These are phyloP conservation scores for Ptycholaimellus sp. DNA, from an alignment of 2,888 invertebrate genomes.

Conservation along the genomic window DNA sequence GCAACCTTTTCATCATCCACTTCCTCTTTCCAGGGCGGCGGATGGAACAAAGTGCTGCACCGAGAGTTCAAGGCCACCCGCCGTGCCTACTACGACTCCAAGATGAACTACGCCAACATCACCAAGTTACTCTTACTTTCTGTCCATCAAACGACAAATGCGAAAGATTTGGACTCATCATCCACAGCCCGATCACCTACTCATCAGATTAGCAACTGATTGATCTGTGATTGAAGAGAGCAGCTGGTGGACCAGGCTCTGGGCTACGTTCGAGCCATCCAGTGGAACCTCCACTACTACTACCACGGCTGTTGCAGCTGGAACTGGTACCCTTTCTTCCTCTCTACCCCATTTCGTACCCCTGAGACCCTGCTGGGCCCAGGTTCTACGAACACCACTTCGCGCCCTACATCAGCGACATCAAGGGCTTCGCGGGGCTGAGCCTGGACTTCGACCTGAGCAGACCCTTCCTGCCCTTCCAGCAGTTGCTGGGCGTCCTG, in stretches of 20 bases:
- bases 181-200: too few species aligned
- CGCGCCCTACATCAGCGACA: conserved; percentile 79
- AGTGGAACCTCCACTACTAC: conserved; percentile 89
- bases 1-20: too few species aligned
- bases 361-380: conserved; percentile 3
- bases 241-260: conserved; percentile 55
- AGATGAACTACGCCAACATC: conserved; percentile 53
- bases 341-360: not conserved
- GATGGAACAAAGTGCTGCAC: conserved; percentile 26
- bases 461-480: conserved; percentile 68
- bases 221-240: too few species aligned
- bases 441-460: conserved; percentile 58
- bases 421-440: conserved; percentile 47
- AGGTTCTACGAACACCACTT: conserved; percentile 73
- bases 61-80: conserved; percentile 60
- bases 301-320: conserved; percentile 86
- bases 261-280: conserved; percentile 69
- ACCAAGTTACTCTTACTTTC: conserved; percentile 39
- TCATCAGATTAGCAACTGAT: too few species aligned
- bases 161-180: too few species aligned
- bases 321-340: conserved; percentile 51
- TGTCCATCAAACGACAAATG: too few species aligned
- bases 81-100: conserved; percentile 67
- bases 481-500: conserved; percentile 63
- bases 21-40: too few species aligned